phyloP scores from a whole-genome alignment of 64 coral and sea anemone genomes.

The Hydrozoanthus tunicans region DNA sequence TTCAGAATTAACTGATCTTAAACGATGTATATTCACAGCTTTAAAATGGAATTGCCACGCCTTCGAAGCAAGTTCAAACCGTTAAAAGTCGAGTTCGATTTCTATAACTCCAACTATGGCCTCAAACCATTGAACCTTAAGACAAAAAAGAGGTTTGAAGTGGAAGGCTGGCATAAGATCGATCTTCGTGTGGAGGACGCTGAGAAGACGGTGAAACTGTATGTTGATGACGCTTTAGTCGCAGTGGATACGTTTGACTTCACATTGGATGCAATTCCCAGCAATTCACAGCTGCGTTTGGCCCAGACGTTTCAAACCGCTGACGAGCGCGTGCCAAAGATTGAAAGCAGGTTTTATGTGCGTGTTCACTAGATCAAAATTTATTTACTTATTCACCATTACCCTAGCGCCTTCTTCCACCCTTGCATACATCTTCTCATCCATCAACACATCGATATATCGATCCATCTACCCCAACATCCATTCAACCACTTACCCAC shows the following conservation, averaged over 20 bases:
- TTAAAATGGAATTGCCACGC: no score
- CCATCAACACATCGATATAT: no score
- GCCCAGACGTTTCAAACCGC: constrained; percentile 46
- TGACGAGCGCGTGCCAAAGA: constrained; percentile 17
- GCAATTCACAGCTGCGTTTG: constrained; percentile 49
- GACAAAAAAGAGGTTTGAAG: background rate
- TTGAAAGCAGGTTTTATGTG: constrained; percentile 57
- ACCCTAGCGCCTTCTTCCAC: no score
- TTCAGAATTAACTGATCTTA: background rate
- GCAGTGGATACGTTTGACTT: constrained; percentile 18
- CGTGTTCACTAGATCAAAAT: background rate
- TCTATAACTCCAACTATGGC: background rate
- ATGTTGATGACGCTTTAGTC: constrained; percentile 55
- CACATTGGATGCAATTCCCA: background rate
- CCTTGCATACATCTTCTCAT: no score
- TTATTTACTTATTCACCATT: no score
- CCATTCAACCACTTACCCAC: no score
- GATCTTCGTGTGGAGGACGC: constrained; percentile 57
- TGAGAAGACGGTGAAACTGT: constrained; percentile 43
- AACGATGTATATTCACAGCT: no score
- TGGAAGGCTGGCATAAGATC: constrained; percentile 68
- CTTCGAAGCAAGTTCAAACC: no score
- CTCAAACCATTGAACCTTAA: background rate
- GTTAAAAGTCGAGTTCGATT: constrained; percentile 35
- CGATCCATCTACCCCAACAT: no score